A percentile compares a stretch with the other conserved stretches of the same genome.
Conservation (phyloP, 2,797 vertebrate genomes). For the Takifugu ocellatus region DNA sequence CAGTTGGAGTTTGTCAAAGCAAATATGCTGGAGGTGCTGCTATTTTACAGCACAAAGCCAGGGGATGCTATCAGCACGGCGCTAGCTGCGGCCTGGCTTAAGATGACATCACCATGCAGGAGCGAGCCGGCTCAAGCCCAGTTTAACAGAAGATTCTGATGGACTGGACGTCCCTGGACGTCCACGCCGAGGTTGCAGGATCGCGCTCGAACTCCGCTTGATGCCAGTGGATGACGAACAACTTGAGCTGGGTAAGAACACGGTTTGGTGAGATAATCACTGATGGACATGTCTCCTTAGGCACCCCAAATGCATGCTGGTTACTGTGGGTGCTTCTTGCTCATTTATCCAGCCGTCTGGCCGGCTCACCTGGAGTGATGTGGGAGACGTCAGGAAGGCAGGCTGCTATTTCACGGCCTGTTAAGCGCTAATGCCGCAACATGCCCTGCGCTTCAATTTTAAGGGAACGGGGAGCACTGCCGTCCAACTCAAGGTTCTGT, state of each 20-base stretch:
- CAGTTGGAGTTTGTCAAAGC: constrained; percentile 42
- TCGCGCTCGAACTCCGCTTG: constrained; percentile 13
- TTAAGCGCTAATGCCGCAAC: constrained; percentile 91
- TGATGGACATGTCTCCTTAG: constrained; percentile 73
- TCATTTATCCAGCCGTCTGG: constrained; percentile 85
- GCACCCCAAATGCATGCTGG: constrained; percentile 63
- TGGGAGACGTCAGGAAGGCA: constrained; percentile 83
- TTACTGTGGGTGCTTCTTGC: constrained; percentile 64
- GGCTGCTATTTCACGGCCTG: constrained; percentile 95
- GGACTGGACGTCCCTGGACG: constrained; percentile 26
- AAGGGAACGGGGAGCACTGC: constrained; percentile 80
- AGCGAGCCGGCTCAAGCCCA: constrained; percentile 36
- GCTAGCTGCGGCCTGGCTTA: constrained; percentile 10
- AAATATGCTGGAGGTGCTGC: constrained; percentile 28
- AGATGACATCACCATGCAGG: constrained; percentile 45
- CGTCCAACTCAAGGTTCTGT: constrained; percentile 75
- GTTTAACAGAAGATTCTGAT: constrained; percentile 8
- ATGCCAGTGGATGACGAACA: constrained; percentile 22
- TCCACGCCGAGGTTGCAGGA: constrained; percentile 22
- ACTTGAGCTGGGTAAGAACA: constrained; percentile 31
- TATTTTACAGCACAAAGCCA: constrained; percentile 53
- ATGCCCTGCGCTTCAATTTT: constrained; percentile 83
- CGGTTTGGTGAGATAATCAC: constrained; percentile 60
- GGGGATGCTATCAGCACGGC: constrained; percentile 47
- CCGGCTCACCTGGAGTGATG: constrained; percentile 82